phyloP scores from a whole-genome alignment of 2,797 vertebrate genomes.

The Ptychobarbus kaznakovi region DNA sequence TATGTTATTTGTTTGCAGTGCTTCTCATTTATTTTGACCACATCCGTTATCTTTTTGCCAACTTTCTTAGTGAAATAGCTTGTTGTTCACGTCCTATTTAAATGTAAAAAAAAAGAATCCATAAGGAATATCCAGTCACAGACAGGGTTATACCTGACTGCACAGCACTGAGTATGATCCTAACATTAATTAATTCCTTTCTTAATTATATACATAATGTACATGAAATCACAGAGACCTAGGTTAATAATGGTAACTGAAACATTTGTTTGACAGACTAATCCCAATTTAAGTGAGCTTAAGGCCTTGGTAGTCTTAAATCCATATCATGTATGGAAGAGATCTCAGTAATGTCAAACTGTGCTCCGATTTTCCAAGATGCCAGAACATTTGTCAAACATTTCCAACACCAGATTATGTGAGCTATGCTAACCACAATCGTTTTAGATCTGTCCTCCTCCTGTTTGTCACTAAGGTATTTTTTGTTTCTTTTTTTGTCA shows the following conservation, averaged over 20 bases:
- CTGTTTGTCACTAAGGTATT: background rate
- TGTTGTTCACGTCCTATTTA: background rate
- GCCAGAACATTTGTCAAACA: background rate
- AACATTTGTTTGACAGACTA: background rate
- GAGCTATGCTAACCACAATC: background rate
- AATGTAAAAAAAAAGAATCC: background rate
- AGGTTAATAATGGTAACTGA: constrained; percentile 18
- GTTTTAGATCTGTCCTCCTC: too few species aligned
- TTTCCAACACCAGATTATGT: background rate
- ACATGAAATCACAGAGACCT: background rate
- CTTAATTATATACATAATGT: background rate
- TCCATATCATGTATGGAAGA: background rate
- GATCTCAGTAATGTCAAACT: background rate
- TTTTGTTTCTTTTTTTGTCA: background rate
- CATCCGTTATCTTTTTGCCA: background rate
- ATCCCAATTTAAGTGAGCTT: background rate
- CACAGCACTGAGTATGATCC: background rate
- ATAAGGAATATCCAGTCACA: background rate
- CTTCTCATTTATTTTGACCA: background rate
- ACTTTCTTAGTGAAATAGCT: background rate
- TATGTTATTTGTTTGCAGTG: background rate
- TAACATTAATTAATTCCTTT: background rate
- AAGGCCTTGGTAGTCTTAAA: background rate
- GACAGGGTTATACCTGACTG: background rate
- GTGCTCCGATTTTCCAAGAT: background rate